Base-by-base conservation (phyloP, 1,140 invertebrate species). In the Calephelis virginiensis region DNA sequence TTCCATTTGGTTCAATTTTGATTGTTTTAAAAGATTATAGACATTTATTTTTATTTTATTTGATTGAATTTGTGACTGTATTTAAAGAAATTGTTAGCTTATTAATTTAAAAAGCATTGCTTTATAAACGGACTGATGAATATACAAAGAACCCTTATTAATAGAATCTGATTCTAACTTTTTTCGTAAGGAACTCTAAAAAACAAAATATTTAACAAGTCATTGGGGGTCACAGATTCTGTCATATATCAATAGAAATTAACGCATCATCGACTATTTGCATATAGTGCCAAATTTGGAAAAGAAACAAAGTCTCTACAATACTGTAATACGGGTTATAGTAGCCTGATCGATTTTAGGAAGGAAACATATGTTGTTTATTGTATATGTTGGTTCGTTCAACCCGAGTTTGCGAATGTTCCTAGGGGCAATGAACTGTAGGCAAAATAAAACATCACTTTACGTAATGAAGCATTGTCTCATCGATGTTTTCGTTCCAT, bases 341-440 rank as follows among this genome's bases (percentile, higher is more conserved):
- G 17, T 62, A 10, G 50, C 8, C 28, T 56, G 50, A 43, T 43
- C 8, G 8, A 11, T 3, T 56, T 12, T 2, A 28, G 28, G 28
- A 37, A 8, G 12, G 6, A 56, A 6, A 37, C 28, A 56, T 56
- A 28, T 56, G 14, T 17, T 53, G 28, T 37, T 37, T 6, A 56
- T 17, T 56, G 12, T 56, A 56, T 56, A 56, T 56, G 50, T 56
- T 56, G 50, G 48, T 28, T 48, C 71, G 65, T 73, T 76, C 61
- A 76, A 67, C 73, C 61, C 61, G 53, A 56, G 68, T 69, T 69
- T 72, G 68, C 72, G 66, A 74, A 75, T 71, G 53, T 75, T 66
- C 74, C 76, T 70, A 73, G 65, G 69, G 80, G 50, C 74, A 78
- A 73, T 66, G 80, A 82, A 75, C 77, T 63, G 61, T 56, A 72